Evolutionary conservation across 1,140 invertebrate genomes (phyloP), one percentile per base, ranked within the genome.

Genomic region (Trachymyrmex cornetzi): DNA sequence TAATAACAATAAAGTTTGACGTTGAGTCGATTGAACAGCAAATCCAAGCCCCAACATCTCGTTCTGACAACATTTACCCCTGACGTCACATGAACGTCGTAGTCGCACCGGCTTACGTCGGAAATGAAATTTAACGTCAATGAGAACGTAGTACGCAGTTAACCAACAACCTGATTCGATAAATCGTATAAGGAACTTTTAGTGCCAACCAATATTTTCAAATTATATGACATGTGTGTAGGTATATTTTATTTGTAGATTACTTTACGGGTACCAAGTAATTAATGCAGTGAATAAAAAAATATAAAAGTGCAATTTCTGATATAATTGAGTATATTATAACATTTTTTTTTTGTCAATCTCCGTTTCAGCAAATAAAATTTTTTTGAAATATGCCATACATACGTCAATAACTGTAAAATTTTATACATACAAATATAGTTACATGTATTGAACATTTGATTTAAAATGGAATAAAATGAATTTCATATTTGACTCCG

Each of bases 1-100:
- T 91, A 90, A 88, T 89, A 87, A 75, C 86, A 87, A 81, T 85
- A 89, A 90, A 86, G 61, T 87, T 74, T 79, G 84, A 82, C 55
- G 38, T 53, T 24, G 19, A 61, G 27, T 59, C 69, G 27, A 86
- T 86, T 48, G 24, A 88, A 66, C 64, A 27, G 48, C 48, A 86
- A 79, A 59, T 81, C 53, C 64, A 71, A 11, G 19, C 24, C 22
- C 55, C 7, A 50, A 27, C 77, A n/a, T 27, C n/a, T n/a, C 22
- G 11, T 24, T 53, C 53, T 67, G 63, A 80, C 74, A 67, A 79
- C 79, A 38, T 71, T 86, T 67, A n/a, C 27, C 2, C 16, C 38
- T 86, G 85, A 81, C 85, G 64, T 81, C 85, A 69, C 5, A 30
- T 61, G 27, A 50, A 69, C n/a, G 22, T 67, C 38, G 53, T 30